These are phyloP conservation scores for Anodontia alba DNA, from an alignment of 2,888 invertebrate species.

Conservation along the genomic window DNA sequence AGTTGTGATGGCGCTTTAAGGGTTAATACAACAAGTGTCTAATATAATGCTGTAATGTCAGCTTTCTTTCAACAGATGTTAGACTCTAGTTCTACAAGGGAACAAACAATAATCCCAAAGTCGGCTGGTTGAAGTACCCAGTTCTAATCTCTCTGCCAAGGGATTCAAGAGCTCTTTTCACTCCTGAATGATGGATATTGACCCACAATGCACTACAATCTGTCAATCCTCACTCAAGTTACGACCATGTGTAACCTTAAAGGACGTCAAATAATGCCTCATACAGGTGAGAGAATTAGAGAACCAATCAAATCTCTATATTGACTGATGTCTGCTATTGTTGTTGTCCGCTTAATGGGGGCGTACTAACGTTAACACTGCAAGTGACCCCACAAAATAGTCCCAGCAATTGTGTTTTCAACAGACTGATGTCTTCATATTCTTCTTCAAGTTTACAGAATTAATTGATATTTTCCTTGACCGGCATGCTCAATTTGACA, in stretches of 20 bases:
- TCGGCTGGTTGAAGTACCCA: neutral
- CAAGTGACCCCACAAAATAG: conserved; percentile 57
- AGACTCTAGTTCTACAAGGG: neutral
- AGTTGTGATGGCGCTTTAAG: no score
- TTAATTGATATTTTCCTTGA: conserved; percentile 62
- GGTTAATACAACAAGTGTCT: no score
- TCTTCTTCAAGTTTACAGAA: conserved; percentile 33
- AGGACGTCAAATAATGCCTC: conserved; percentile 22
- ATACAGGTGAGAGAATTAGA: conserved; percentile 53
- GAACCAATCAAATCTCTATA: conserved; percentile 62
- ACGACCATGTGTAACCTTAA: conserved; percentile 29
- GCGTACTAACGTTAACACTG: conserved; percentile 49
- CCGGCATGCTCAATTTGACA: conserved; percentile 59
- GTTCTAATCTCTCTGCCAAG: neutral
- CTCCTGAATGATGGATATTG: conserved; percentile 49
- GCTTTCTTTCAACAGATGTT: neutral
- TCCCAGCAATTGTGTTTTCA: conserved; percentile 46
- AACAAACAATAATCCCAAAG: neutral
- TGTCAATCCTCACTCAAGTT: conserved; percentile 30
- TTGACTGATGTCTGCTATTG: conserved; percentile 55
- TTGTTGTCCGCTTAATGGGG: conserved; percentile 43
- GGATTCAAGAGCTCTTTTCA: neutral
- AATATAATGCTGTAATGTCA: neutral
- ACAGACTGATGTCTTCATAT: conserved; percentile 17
- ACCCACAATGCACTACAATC: conserved; percentile 56